These are phyloP conservation scores for Leptatherina wallacei DNA, from an alignment of 2,797 vertebrate species.

Conservation along the genomic window DNA sequence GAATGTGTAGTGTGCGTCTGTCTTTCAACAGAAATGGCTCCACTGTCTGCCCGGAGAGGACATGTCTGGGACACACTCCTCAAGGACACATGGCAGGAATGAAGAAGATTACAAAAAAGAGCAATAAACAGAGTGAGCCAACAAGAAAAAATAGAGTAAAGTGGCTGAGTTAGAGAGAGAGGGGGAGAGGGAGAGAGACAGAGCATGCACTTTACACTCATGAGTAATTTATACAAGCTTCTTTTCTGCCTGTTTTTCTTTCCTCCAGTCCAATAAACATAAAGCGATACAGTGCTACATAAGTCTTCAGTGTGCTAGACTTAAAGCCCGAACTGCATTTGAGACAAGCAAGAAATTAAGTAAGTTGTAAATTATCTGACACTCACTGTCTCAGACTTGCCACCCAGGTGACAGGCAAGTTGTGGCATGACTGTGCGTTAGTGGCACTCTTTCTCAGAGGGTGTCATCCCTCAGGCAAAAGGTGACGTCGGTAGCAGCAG, in stretches of 20 bases:
- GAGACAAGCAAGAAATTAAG: background rate
- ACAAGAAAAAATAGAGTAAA: conserved; percentile 34
- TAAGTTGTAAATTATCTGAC: conserved; percentile 24
- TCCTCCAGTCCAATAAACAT: conserved; percentile 64
- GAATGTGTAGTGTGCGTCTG: conserved; percentile 43
- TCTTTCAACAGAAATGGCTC: conserved; percentile 32
- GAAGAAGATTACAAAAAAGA: conserved; percentile 28
- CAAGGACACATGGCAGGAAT: conserved; percentile 50
- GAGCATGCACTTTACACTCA: conserved; percentile 66
- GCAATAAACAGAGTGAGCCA: background rate
- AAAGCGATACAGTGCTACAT: conserved; percentile 64
- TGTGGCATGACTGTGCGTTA: conserved; percentile 23
- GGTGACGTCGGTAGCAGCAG: conserved; percentile 55
- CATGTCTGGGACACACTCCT: conserved; percentile 44
- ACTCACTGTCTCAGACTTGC: conserved; percentile 37
- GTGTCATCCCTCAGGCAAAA: conserved; percentile 61
- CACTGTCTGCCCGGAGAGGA: conserved; percentile 52
- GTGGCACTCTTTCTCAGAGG: conserved; percentile 29
- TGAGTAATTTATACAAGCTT: conserved; percentile 72
- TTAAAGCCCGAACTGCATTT: conserved; percentile 27
- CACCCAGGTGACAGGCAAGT: conserved; percentile 34
- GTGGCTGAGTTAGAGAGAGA: conserved; percentile 5
- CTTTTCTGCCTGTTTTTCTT: conserved; percentile 53
- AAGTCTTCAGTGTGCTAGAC: conserved; percentile 19
- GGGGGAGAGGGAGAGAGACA: background rate